Conservation (phyloP, 2,113 vertebrate genomes). For the Nyctereutes procyonoides region DNA sequence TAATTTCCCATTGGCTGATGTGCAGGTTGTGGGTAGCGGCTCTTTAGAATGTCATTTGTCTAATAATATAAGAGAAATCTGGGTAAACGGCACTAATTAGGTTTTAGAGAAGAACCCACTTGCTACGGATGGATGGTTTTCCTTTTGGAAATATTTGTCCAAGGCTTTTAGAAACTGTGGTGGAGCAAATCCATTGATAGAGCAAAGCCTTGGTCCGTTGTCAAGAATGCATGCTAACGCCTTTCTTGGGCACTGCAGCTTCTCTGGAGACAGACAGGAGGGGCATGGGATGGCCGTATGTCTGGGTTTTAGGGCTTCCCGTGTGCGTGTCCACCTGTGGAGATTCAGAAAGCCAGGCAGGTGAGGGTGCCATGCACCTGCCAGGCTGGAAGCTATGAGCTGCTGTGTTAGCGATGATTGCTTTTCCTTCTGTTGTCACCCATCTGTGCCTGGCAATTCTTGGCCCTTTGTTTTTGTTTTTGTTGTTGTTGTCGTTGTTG, state of each 20-base stretch:
- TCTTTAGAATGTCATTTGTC: background rate
- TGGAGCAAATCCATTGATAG: background rate
- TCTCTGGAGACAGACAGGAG: background rate
- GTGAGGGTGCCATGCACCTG: accelerated
- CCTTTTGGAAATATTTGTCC: background rate
- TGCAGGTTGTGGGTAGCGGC: background rate
- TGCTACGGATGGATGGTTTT: accelerated
- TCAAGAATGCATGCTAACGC: background rate
- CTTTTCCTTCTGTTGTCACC: background rate
- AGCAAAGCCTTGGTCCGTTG: background rate
- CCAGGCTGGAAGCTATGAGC: background rate
- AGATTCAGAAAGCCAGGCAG: background rate
- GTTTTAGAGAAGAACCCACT: background rate
- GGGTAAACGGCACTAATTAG: background rate
- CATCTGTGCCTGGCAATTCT: background rate
- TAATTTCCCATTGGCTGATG: background rate
- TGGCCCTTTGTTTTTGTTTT: background rate
- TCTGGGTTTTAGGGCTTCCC: background rate
- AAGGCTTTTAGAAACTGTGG: background rate
- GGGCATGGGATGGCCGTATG: accelerated
- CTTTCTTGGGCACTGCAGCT: background rate
- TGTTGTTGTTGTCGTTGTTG: too few species aligned
- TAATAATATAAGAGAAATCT: background rate
- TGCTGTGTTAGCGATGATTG: background rate
- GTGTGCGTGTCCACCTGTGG: accelerated